Evolutionary conservation across 1,140 invertebrate species (phyloP).

Genomic region (Magallana gigas): DNA sequence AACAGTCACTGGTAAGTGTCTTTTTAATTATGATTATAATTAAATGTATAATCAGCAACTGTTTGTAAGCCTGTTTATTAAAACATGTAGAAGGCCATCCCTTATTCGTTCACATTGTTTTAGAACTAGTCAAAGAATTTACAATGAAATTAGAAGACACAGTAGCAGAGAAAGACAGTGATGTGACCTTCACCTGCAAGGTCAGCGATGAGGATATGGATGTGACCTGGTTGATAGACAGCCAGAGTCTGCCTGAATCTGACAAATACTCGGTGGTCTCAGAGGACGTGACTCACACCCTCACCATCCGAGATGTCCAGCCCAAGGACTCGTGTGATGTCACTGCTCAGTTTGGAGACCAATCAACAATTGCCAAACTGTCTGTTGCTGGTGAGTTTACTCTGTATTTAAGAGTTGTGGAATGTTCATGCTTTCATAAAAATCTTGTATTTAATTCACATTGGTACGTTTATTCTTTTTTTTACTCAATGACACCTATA

Average conservation of each 20-base stretch:
- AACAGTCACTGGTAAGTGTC: slow-evolving; percentile 72
- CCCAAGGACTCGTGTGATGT: slow-evolving; percentile 73
- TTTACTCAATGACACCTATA: background rate
- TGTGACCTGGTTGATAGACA: slow-evolving; percentile 74
- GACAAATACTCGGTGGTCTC: slow-evolving; percentile 82
- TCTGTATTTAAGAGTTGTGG: background rate
- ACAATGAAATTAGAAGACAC: slow-evolving; percentile 72
- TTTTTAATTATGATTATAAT: background rate
- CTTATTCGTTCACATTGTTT: background rate
- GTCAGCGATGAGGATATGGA: slow-evolving; percentile 74
- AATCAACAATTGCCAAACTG: slow-evolving; percentile 71
- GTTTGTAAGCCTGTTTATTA: background rate
- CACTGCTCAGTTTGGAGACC: slow-evolving; percentile 71
- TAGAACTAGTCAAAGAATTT: slow-evolving; percentile 75
- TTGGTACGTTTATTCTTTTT: too few relatives aligned
- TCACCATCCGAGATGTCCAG: slow-evolving; percentile 70
- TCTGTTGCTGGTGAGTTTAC: slow-evolving; percentile 70
- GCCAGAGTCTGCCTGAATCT: slow-evolving; percentile 68
- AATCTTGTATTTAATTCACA: too few relatives aligned
- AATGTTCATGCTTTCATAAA: too few relatives aligned
- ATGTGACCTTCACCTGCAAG: slow-evolving; percentile 73
- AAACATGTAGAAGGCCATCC: background rate
- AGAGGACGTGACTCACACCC: slow-evolving; percentile 70
- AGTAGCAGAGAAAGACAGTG: slow-evolving; percentile 67
- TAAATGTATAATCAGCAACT: background rate